These are phyloP conservation scores for Nephrotoma flavescens DNA, from an alignment of 2,888 invertebrate genomes.

Conservation along the genomic window DNA sequence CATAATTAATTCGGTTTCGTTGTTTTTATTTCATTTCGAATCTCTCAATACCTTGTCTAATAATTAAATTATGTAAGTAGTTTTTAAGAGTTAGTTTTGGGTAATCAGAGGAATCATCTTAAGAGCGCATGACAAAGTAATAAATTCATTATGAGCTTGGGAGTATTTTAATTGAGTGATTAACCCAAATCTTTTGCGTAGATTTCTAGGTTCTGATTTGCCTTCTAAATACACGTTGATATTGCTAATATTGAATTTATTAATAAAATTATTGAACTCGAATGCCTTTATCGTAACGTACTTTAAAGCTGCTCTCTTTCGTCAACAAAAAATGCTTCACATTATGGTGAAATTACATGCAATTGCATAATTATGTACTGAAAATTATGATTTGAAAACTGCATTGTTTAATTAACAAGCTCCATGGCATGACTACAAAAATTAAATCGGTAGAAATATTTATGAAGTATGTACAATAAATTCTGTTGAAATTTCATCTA, in stretches of 20 bases:
- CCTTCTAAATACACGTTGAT: too few species aligned
- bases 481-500: neutral
- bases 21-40: neutral
- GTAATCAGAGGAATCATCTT: neutral
- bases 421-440: neutral
- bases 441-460: neutral
- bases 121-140: neutral
- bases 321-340: neutral
- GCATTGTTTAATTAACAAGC: neutral
- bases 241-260: too few species aligned
- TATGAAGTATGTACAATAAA: neutral
- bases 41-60: neutral
- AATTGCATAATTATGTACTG: neutral
- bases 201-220: too few species aligned
- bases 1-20: neutral
- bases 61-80: neutral
- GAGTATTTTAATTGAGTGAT: too few species aligned
- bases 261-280: too few species aligned
- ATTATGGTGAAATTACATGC: neutral
- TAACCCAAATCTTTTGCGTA: too few species aligned
- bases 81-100: neutral
- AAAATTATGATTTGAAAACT: neutral
- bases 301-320: neutral
- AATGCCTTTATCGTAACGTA: too few species aligned
- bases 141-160: neutral